These are phyloP conservation scores for Bradypus variegatus DNA, from an alignment of 2,797 vertebrate species.

Conservation along the genomic window DNA sequence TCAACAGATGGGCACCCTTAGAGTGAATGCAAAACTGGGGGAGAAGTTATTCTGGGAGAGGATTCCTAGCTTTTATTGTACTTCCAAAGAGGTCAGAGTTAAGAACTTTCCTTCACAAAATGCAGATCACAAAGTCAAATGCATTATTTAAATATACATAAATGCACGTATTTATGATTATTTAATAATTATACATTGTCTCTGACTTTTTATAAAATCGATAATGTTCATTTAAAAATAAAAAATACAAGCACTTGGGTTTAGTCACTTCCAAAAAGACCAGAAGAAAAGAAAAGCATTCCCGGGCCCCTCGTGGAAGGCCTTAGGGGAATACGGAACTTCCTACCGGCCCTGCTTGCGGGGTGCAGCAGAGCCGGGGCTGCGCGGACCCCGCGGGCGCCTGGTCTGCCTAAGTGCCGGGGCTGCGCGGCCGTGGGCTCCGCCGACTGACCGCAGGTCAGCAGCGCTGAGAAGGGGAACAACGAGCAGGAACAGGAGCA, in stretches of 20 bases:
- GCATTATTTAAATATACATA: too few species aligned
- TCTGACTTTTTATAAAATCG: not conserved
- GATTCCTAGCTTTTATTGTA: not conserved
- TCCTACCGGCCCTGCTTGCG: not conserved
- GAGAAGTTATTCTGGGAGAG: not conserved
- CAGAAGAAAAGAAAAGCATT: not conserved
- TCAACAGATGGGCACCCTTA: not conserved
- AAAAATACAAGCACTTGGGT: not conserved
- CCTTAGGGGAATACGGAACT: not conserved
- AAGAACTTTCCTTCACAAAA: not conserved
- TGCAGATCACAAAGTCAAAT: not conserved
- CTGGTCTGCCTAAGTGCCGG: too few species aligned
- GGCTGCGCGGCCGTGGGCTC: too few species aligned
- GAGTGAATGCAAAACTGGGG: not conserved
- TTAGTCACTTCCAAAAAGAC: not conserved
- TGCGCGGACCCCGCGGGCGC: too few species aligned
- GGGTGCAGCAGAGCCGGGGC: too few species aligned
- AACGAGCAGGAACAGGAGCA: too few species aligned
- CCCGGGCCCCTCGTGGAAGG: too few species aligned
- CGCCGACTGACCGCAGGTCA: too few species aligned
- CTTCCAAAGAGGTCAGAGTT: not conserved
- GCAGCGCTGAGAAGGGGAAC: too few species aligned
- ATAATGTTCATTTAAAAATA: not conserved
- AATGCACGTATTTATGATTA: not conserved
- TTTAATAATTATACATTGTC: too few species aligned